A percentile compares a stretch with the other conserved stretches of the same genome.
Conservation (phyloP, 2,113 vertebrate species). For the Pangasianodon hypophthalmus region DNA sequence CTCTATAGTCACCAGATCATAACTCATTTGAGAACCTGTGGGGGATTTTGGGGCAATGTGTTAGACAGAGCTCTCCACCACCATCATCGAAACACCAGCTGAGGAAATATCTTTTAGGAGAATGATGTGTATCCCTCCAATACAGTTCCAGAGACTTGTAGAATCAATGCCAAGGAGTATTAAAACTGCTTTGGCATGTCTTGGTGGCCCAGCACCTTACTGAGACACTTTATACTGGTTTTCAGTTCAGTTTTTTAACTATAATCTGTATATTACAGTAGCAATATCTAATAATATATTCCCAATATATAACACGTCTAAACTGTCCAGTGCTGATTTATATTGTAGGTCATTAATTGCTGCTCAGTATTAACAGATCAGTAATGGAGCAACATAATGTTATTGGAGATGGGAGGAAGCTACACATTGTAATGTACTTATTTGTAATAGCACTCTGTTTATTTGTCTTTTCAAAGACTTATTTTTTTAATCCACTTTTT, state of each 20-base stretch:
- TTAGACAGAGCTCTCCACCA: neutral
- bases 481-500: neutral
- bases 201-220: neutral
- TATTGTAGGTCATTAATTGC: neutral
- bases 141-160: neutral
- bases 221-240: neutral
- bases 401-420: neutral
- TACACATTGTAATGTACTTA: neutral
- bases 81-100: neutral
- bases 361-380: neutral
- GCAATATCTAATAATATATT: neutral
- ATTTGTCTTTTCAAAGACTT: neutral
- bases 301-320: neutral
- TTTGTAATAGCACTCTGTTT: neutral
- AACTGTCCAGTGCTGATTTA: neutral
- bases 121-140: neutral
- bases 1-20: neutral
- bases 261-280: neutral
- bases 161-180: neutral
- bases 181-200: neutral
- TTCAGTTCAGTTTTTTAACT: neutral
- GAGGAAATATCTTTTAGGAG: neutral
- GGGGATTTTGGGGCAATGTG: neutral
- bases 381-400: slow-evolving; percentile 2
- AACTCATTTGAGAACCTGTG: neutral